Base-by-base conservation (phyloP, 2,113 vertebrate species). In the Prietella phreatophila region DNA sequence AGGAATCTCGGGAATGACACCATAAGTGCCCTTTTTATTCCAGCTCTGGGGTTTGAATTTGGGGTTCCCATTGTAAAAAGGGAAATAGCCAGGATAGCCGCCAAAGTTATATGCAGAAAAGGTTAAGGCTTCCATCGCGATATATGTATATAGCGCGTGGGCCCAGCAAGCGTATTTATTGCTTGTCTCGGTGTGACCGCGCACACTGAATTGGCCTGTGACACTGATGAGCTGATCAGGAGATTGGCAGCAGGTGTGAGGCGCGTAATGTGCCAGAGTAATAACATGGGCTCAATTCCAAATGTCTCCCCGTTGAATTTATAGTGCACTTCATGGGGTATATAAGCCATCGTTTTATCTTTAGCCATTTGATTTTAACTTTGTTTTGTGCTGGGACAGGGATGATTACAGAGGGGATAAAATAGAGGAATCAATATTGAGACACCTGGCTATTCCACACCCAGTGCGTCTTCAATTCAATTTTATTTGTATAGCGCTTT, bases 121-220 rank as follows among this genome's bases (percentile, higher is more conserved):
- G n/a, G 95, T 90, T 55, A 96, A 95, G 8, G 92, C 90, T 63
- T 97, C 97, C 98, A 98, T 99, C 86, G 91, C 84, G 89, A 87
- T 15, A 0, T 30, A 5, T 14, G 53, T 61, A 5, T 33, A 25
- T 47, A 2, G 0, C 20, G 39, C 3, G 0, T 1, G 33, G 2
- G 1, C 2, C 15, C 56, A 15, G n/a, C 42, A 9, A 4, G 56
- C 33, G 15, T 87, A 85, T 87, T 89, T 89, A 87, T 89, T 19
- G 53, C 39, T 4, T 7, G 13, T 13, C 4, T 22, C 8, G 15
- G 25, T 19, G 22, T 3, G 22, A 5, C 6, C 20, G 63, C 55
- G 82, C 80, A 11, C 33, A 14, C 47, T 58, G 30, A 15, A 22
- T 0, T 36, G 79, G 55, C 2, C 55, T 42, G 56, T 19, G 55